These are phyloP conservation scores for Pagrus major DNA, from an alignment of 2,113 vertebrate species.

Conservation along the genomic window DNA sequence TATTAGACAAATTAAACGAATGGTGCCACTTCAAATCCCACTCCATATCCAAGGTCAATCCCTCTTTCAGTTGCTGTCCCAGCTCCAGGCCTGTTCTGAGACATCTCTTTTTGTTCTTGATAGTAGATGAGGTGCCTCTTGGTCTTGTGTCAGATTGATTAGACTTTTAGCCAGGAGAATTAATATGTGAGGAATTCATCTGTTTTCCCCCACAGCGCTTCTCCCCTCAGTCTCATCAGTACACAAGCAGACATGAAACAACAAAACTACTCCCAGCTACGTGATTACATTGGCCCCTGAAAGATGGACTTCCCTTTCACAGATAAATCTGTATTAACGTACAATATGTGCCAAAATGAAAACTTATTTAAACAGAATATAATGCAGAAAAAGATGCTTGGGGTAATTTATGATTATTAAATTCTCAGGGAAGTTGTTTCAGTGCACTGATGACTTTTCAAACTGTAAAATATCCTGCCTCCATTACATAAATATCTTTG, in stretches of 20 bases:
- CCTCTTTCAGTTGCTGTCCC: constrained; percentile 47
- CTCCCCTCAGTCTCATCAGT: constrained; percentile 72
- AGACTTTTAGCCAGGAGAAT: constrained; percentile 78
- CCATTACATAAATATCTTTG: no score
- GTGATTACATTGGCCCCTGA: constrained; percentile 75
- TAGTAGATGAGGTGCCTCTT: constrained; percentile 61
- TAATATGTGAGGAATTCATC: constrained; percentile 76
- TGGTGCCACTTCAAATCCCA: constrained; percentile 37
- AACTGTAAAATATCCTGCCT: no score
- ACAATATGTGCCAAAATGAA: no score
- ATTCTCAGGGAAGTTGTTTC: no score
- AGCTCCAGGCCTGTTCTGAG: constrained; percentile 57
- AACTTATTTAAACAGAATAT: no score
- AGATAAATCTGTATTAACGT: no score
- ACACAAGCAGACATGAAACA: constrained; percentile 78
- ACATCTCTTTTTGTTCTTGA: constrained; percentile 65
- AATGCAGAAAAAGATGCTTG: no score
- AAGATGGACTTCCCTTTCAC: constrained; percentile 48
- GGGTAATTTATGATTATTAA: no score
- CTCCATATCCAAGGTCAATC: constrained; percentile 64
- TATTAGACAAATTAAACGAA: constrained; percentile 70
- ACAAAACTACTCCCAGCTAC: constrained; percentile 67
- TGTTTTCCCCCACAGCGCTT: constrained; percentile 59
- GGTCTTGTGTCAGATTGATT: constrained; percentile 77
- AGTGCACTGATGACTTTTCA: no score